Conservation (phyloP, 2,797 vertebrate species). For the Austrolebias charrua region DNA sequence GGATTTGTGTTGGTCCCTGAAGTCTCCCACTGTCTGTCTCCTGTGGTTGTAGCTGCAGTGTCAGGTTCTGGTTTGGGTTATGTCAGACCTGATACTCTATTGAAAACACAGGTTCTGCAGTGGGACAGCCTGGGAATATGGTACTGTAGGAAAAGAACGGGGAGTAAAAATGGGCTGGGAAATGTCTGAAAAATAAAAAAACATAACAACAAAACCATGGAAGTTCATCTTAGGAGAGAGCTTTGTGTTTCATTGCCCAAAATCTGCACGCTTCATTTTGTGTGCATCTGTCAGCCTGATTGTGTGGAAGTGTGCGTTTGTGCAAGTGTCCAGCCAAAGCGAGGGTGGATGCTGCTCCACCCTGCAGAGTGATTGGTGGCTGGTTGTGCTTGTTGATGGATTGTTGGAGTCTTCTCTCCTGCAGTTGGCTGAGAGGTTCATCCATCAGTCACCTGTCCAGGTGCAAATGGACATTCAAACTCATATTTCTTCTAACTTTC, state of each 20-base stretch:
- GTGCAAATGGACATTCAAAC: conserved; percentile 32
- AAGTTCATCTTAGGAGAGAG: conserved; percentile 63
- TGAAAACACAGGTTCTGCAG: conserved; percentile 53
- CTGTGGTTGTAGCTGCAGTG: conserved; percentile 47
- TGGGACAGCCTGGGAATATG: conserved; percentile 67
- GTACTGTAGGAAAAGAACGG: conserved; percentile 24
- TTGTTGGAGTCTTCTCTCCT: conserved; percentile 60
- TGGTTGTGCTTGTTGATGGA: conserved; percentile 61
- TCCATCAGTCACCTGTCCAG: conserved; percentile 67
- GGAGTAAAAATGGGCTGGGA: conserved; percentile 51
- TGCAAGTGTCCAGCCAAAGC: conserved; percentile 4
- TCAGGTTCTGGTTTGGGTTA: conserved; percentile 59
- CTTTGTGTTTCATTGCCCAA: conserved; percentile 18
- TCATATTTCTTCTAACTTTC: conserved; percentile 17
- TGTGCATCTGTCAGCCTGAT: conserved; percentile 6
- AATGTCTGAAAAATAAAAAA: conserved; percentile 35
- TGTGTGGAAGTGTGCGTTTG: conserved; percentile 7
- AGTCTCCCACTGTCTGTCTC: conserved; percentile 61
- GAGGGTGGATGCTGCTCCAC: conserved; percentile 40
- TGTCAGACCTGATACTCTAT: conserved; percentile 50
- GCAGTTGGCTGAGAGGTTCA: conserved; percentile 56
- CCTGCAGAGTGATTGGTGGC: conserved; percentile 72
- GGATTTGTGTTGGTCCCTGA: conserved; percentile 54
- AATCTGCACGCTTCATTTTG: conserved; percentile 10
- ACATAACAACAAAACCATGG: conserved; percentile 29